Base-by-base conservation (phyloP, 2,113 vertebrate species). In the Benitochromis conjunctus region DNA sequence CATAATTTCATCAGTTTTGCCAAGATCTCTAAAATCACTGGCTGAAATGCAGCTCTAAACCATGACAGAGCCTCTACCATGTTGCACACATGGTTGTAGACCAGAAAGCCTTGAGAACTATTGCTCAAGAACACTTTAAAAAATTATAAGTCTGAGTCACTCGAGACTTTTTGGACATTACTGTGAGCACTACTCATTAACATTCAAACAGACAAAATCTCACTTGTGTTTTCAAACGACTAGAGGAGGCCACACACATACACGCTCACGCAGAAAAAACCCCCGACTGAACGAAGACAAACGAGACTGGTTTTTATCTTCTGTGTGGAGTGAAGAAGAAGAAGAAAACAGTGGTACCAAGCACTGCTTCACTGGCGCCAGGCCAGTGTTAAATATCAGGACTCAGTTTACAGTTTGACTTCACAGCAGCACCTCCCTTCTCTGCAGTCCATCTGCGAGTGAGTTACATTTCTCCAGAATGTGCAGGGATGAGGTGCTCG, bases 361-460 rank as follows among this genome's bases (percentile, higher is more conserved):
- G 93, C 89, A 86, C 81, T 88, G 91, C 87, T 89, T 54, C 31
- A 55, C 82, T 94, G 91, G 92, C 82, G 1, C 57, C 3, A 3
- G 24, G 91, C 90, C 91, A 91, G 66, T 2, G 36, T 56, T 84
- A 43, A 87, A 88, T 88, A 90, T 92, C 46, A 82, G 83, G 78
- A 87, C 84, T 89, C 86, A 76, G 82, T 90, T 90, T 81, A 79
- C 89, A 87, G 80, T 89, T 91, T 43, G 46, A 90, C 83, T 89
- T 82, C 74, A 62, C 21, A 53, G 89, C 87, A 86, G 91, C 86
- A 6, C 86, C 92, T 92, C 93, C 90, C 86, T 84, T 46, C 88
- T 80, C 87, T 82, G 82, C 86, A 66, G 58, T 84, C 89, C 90
- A 89, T 90, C 91, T 88, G 91, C 4, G 69, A 85, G 60, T 2